Evolutionary conservation across 2,888 invertebrate genomes (phyloP).

Genomic region (Hoplodrina blanda): DNA sequence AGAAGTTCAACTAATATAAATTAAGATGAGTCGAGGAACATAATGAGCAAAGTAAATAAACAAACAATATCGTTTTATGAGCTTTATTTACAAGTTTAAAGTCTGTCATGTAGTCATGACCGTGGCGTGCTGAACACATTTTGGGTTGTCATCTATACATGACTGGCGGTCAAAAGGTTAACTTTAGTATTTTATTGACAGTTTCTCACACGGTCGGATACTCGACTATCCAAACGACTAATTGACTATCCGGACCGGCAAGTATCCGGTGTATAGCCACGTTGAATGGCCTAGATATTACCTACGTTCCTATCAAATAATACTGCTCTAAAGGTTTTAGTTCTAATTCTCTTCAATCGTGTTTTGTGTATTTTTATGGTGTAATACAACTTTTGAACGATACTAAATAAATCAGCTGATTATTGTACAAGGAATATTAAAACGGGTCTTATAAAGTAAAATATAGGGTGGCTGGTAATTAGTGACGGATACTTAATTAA

Average conservation of each 20-base stretch:
- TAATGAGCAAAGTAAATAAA: too few relatives aligned
- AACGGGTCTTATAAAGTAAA: too few relatives aligned
- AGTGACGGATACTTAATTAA: too few relatives aligned
- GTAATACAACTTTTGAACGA: neutral
- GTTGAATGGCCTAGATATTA: conserved; percentile 31
- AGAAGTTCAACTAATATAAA: too few relatives aligned
- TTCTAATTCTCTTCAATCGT: conserved; percentile 50
- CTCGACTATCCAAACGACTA: conserved; percentile 5
- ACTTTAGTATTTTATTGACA: neutral
- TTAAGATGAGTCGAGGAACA: too few relatives aligned
- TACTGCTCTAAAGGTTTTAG: conserved; percentile 55
- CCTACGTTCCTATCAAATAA: conserved; percentile 63
- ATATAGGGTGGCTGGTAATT: too few relatives aligned
- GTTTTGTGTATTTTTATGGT: conserved; percentile 55
- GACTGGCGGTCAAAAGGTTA: too few relatives aligned
- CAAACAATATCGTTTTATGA: too few relatives aligned
- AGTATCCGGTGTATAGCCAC: conserved; percentile 9
- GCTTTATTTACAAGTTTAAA: too few relatives aligned
- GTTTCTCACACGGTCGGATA: neutral
- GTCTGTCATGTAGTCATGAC: too few relatives aligned
- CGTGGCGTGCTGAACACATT: too few relatives aligned
- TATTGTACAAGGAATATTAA: neutral
- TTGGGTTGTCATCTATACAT: too few relatives aligned
- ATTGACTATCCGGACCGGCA: conserved; percentile 18
- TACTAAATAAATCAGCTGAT: neutral